Base-by-base conservation (phyloP, 1,140 invertebrate species). In the Muscidifurax raptorellus region DNA sequence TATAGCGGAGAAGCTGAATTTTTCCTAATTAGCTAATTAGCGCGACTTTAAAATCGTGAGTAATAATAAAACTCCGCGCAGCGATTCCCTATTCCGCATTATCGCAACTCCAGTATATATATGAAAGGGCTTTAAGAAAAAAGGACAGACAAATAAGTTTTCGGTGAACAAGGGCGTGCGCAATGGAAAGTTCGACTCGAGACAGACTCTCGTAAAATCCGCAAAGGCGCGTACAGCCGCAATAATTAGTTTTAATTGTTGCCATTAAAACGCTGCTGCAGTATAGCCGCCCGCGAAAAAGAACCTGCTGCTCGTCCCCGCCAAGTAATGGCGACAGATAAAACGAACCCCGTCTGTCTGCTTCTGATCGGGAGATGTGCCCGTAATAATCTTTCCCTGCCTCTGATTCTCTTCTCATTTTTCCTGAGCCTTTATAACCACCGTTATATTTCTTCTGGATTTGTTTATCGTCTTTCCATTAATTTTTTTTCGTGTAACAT, bases 221-320 rank as follows among this genome's bases (percentile, higher is more conserved):
- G 18, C 25, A 69, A 69, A 27, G 67, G 27, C 79, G 71, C 27
- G n/a, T n/a, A 75, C 76, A 28, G 87, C 75, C 83, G 87, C 80
- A 87, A 91, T 89, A 91, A 91, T 91, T 91, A 91, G 90, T 88
- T 90, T 90, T 91, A 91, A 91, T 91, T 91, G 90, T 90, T 87
- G 86, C 86, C 90, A 89, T 90, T 91, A 91, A 91, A 91, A 87
- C 40, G 30, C 67, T 47, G 80, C 59, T 22, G 82, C 71, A 83
- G 22, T 27, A n/a, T n/a, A 25, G 59, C 18, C 28, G n/a, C 28
- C 66, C 66, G 66, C 27, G 66, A 30, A 83, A 84, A 83, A 87
- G 74, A 74, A 84, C 72, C 36, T 36, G 52, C 67, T 36, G 47
- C 67, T 36, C 77, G 85, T 85, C 85, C 87, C 81, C 22, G 52